Percentiles rank a stretch among this genome's conserved stretches.
Evolutionary conservation across 2,888 invertebrate genomes (phyloP).

Genomic region (Spisula solida): DNA sequence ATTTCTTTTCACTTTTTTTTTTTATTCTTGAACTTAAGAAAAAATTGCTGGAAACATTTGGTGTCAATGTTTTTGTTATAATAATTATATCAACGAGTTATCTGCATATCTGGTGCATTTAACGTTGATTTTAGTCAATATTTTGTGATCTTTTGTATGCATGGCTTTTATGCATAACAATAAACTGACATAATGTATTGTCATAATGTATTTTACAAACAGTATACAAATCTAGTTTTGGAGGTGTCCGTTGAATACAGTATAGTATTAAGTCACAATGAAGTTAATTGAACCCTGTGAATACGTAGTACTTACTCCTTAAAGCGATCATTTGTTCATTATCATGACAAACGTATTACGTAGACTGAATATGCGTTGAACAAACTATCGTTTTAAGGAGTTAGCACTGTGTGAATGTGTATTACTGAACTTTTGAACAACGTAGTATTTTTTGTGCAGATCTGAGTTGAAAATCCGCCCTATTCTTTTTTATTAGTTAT

Average conservation of each 20-base stretch:
- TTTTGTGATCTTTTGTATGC: no score
- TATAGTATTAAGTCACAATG: not conserved
- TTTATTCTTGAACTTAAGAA: not conserved
- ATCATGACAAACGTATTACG: not conserved
- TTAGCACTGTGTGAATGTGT: not conserved
- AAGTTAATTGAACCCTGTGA: not conserved
- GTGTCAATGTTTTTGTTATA: not conserved
- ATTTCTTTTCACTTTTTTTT: not conserved
- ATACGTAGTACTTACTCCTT: not conserved
- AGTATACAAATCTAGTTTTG: no score
- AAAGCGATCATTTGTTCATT: not conserved
- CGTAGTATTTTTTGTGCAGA: slow-evolving; percentile 19
- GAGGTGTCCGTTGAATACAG: not conserved
- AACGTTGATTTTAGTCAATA: no score
- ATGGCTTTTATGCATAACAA: no score
- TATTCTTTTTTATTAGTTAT: slow-evolving; percentile 34
- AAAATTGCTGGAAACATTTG: not conserved
- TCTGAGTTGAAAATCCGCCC: slow-evolving; percentile 47
- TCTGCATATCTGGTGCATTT: no score
- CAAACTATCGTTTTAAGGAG: not conserved
- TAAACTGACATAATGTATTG: no score
- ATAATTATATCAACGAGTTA: not conserved
- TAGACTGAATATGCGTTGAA: not conserved
- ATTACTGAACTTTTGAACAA: slow-evolving; percentile 13
- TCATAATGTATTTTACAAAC: no score